These are phyloP conservation scores for Harpagoxenus sublaevis DNA, from an alignment of 2,888 invertebrate species.

Conservation along the genomic window DNA sequence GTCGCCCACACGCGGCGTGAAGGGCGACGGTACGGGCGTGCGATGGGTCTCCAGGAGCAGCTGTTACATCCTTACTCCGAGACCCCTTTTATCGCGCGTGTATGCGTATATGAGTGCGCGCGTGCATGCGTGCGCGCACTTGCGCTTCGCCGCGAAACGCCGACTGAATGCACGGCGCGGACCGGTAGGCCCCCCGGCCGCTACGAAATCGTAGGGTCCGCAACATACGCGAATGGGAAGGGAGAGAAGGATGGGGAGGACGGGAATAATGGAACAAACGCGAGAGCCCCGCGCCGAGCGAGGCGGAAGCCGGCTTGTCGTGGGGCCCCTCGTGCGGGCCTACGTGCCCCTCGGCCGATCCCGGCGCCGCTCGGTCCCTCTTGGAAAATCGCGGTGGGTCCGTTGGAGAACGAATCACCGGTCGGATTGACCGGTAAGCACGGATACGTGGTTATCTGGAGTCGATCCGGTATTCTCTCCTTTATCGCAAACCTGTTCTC, in stretches of 20 bases:
- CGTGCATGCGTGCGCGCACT: conserved; percentile 22
- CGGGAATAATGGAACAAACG: conserved; percentile 46
- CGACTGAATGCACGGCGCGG: conserved; percentile 38
- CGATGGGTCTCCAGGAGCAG: neutral
- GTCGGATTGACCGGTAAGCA: conserved; percentile 60
- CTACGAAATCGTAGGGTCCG: conserved; percentile 34
- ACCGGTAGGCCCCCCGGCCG: conserved; percentile 36
- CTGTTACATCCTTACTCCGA: conserved; percentile 67
- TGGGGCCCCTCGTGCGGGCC: conserved; percentile 70
- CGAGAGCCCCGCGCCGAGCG: conserved; percentile 65
- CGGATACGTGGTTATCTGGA: conserved; percentile 59
- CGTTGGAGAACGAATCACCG: conserved; percentile 31
- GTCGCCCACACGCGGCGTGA: conserved; percentile 40
- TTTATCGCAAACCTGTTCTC: neutral
- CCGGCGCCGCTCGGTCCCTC: conserved; percentile 74
- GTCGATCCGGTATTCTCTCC: conserved; percentile 1
- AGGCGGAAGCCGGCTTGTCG: conserved; percentile 73
- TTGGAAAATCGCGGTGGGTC: conserved; percentile 53
- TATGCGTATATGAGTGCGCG: neutral
- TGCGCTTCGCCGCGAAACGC: conserved; percentile 39
- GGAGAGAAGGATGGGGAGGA: conserved; percentile 7
- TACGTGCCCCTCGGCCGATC: conserved; percentile 68
- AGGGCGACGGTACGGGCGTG: conserved; percentile 1
- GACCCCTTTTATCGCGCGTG: conserved; percentile 27
- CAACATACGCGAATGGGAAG: neutral